Conservation (phyloP, 1,140 invertebrate species). For the Eriosoma lanigerum region DNA sequence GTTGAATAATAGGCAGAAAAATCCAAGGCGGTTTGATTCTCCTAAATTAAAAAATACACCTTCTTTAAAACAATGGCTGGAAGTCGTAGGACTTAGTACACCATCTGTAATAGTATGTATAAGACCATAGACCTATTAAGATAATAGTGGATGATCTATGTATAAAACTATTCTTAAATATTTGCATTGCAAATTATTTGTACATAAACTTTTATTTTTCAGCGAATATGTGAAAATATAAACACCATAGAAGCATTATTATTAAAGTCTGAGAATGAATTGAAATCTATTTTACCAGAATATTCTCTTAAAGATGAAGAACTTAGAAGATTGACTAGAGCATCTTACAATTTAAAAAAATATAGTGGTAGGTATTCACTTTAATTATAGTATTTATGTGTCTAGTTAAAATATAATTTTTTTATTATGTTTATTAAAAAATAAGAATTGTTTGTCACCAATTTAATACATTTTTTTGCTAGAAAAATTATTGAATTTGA, state of each 20-base stretch:
- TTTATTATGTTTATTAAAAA: too few relatives aligned
- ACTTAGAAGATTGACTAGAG: constrained; percentile 73
- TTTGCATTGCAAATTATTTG: not conserved
- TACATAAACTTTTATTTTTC: constrained; percentile 54
- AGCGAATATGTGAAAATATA: constrained; percentile 65
- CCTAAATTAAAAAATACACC: constrained; percentile 69
- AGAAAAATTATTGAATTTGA: too few relatives aligned
- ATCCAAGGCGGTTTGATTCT: constrained; percentile 72
- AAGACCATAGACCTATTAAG: constrained; percentile 32
- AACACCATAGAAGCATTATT: constrained; percentile 76
- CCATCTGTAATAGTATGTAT: constrained; percentile 69
- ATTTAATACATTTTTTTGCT: too few relatives aligned
- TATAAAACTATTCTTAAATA: constrained; percentile 14
- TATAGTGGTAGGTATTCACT: constrained; percentile 70
- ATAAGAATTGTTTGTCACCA: too few relatives aligned
- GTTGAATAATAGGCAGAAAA: constrained; percentile 78
- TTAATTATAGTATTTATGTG: too few relatives aligned
- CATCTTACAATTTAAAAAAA: constrained; percentile 80
- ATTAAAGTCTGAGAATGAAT: constrained; percentile 80
- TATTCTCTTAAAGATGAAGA: constrained; percentile 75
- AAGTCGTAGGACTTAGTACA: constrained; percentile 79
- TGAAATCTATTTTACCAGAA: constrained; percentile 71
- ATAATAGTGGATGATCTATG: too few relatives aligned
- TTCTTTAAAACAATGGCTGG: constrained; percentile 83
- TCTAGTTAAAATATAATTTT: too few relatives aligned